Conservation (phyloP, 2,888 invertebrate species). For the Anoncus sp. region DNA sequence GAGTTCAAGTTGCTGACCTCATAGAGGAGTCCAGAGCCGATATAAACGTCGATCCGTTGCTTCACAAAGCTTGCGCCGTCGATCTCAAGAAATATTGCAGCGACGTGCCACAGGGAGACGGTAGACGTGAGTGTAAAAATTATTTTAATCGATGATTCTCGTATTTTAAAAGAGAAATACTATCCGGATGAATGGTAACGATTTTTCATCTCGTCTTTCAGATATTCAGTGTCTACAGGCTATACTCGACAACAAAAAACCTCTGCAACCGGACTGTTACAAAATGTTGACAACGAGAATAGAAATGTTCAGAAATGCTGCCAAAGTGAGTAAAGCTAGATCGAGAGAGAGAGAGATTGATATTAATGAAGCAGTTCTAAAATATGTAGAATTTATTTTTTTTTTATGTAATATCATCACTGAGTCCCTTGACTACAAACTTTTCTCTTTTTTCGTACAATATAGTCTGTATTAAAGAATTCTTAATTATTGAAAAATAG, state of each 20-base stretch:
- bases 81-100: conserved; percentile 93
- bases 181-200: neutral
- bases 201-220: conserved; percentile 80
- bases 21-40: conserved; percentile 96
- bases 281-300: conserved; percentile 92
- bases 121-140: conserved; percentile 90
- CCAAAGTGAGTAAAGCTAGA: conserved; percentile 85
- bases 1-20: conserved; percentile 93
- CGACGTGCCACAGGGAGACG: conserved; percentile 93
- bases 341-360: no score
- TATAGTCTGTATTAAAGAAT: no score
- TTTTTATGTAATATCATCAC: no score
- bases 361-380: no score
- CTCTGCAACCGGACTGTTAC: conserved; percentile 91
- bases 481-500: no score
- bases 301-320: conserved; percentile 96
- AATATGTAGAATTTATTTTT: no score
- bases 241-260: conserved; percentile 88
- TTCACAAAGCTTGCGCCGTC: conserved; percentile 94
- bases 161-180: neutral
- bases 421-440: no score
- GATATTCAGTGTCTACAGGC: conserved; percentile 91
- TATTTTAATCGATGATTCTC: neutral
- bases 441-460: no score
- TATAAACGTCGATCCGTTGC: conserved; percentile 96